Percentiles rank a stretch among this genome's conserved stretches.
Conservation (phyloP, 2,888 invertebrate species). For the Neria commutata region DNA sequence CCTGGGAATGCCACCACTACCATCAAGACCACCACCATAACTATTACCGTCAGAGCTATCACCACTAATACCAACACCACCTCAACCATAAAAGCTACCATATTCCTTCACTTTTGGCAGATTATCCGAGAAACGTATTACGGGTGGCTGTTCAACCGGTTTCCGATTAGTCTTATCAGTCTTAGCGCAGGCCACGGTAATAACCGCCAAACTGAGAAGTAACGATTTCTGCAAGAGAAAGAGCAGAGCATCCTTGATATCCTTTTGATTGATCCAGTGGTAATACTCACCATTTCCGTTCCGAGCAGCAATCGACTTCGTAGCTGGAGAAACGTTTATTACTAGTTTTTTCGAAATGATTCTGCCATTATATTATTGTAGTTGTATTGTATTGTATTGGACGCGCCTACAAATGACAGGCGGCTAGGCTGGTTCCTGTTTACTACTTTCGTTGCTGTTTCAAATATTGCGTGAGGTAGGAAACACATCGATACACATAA, state of each 20-base stretch:
- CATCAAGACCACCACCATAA: constrained; percentile 16
- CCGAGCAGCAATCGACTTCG: constrained; percentile 1
- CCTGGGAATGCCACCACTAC: too few relatives aligned
- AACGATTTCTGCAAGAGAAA: constrained; percentile 49
- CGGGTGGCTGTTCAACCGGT: too few relatives aligned
- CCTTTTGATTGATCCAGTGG: neutral
- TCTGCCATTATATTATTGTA: constrained; percentile 19
- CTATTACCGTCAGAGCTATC: too few relatives aligned
- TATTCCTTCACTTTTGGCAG: constrained; percentile 27
- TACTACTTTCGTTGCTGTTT: too few relatives aligned
- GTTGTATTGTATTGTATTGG: too few relatives aligned
- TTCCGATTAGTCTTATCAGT: too few relatives aligned
- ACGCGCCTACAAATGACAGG: too few relatives aligned
- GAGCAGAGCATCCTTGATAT: neutral
- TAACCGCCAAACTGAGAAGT: constrained; percentile 50
- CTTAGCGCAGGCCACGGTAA: constrained; percentile 50
- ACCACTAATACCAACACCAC: too few relatives aligned
- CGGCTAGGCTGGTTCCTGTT: too few relatives aligned
- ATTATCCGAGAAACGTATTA: constrained; percentile 36
- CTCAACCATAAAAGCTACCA: too few relatives aligned
- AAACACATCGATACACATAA: too few relatives aligned
- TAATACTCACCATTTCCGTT: constrained; percentile 18
- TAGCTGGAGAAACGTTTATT: constrained; percentile 5
- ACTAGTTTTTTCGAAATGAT: neutral
- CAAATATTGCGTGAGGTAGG: too few relatives aligned